Conservation (phyloP, 2,888 invertebrate genomes). For the Ceramica pisi region DNA sequence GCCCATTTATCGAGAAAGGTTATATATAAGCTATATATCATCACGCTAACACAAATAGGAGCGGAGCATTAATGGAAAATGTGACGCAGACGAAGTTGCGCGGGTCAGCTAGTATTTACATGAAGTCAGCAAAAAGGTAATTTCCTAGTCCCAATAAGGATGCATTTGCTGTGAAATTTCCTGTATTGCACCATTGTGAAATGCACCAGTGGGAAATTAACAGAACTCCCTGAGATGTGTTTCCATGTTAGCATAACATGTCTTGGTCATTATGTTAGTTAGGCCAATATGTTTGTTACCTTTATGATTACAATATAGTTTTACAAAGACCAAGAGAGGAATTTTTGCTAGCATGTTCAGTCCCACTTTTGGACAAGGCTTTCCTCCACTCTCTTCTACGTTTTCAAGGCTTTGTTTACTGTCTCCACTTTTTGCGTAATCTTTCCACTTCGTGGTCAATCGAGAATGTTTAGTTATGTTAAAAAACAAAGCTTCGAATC, state of each 20-base stretch:
- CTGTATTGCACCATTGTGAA: slow-evolving; percentile 27
- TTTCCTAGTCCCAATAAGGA: slow-evolving; percentile 1
- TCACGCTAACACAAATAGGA: too few relatives aligned
- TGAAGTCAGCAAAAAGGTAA: background rate
- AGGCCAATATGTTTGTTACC: background rate
- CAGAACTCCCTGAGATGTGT: background rate
- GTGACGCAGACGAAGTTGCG: too few relatives aligned
- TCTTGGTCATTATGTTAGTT: background rate
- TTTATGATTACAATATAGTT: background rate
- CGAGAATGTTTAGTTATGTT: background rate
- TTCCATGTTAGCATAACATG: background rate
- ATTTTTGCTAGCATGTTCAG: background rate
- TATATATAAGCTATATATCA: too few relatives aligned
- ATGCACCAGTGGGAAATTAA: background rate
- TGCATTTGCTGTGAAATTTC: slow-evolving; percentile 30
- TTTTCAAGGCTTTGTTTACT: background rate
- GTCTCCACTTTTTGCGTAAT: background rate
- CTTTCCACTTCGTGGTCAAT: background rate
- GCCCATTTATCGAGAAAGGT: too few relatives aligned
- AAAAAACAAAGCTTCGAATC: background rate
- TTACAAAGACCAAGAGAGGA: background rate
- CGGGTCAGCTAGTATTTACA: too few relatives aligned
- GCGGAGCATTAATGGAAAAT: too few relatives aligned
- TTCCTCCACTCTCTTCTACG: background rate
- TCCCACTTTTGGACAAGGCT: background rate